phyloP scores from a whole-genome alignment of 2,888 invertebrate species.

The Eutolmus rufibarbis region DNA sequence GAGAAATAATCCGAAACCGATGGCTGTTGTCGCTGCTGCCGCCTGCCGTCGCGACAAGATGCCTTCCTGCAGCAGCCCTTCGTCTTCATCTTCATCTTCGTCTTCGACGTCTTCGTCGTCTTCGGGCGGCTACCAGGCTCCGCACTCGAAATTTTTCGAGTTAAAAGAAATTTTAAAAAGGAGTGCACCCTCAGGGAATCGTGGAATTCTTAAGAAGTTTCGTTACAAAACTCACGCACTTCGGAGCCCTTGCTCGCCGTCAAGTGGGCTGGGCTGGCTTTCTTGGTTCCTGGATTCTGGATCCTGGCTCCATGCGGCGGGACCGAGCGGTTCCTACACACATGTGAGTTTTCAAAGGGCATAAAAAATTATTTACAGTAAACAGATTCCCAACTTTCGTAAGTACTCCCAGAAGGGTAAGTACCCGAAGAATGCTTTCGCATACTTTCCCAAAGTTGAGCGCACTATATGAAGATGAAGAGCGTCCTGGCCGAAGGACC shows the following conservation, averaged over 20 bases:
- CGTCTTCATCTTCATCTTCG: not conserved
- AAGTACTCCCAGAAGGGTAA: constrained; percentile 6
- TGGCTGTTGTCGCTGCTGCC: not conserved
- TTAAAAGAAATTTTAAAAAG: constrained; percentile 4
- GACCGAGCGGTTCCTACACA: not conserved
- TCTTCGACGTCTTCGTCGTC: not conserved
- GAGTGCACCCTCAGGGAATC: not conserved
- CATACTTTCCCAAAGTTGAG: constrained; percentile 16
- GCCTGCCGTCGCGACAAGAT: not conserved
- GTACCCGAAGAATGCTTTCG: constrained; percentile 30
- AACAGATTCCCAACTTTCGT: constrained; percentile 37
- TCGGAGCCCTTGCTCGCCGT: not conserved
- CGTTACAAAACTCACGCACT: not conserved
- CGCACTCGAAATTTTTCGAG: not conserved
- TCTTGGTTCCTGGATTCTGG: not conserved
- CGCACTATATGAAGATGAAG: not conserved
- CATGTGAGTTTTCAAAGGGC: constrained; percentile 10
- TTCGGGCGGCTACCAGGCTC: not conserved
- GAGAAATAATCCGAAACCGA: not conserved
- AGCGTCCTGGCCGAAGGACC: not conserved
- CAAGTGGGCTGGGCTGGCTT: not conserved
- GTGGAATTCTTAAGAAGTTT: not conserved
- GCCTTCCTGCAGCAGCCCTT: not conserved
- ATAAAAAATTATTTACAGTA: constrained; percentile 40
- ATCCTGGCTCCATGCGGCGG: not conserved